Base-by-base conservation (phyloP, 2,797 vertebrate genomes). In the Otus scops region DNA sequence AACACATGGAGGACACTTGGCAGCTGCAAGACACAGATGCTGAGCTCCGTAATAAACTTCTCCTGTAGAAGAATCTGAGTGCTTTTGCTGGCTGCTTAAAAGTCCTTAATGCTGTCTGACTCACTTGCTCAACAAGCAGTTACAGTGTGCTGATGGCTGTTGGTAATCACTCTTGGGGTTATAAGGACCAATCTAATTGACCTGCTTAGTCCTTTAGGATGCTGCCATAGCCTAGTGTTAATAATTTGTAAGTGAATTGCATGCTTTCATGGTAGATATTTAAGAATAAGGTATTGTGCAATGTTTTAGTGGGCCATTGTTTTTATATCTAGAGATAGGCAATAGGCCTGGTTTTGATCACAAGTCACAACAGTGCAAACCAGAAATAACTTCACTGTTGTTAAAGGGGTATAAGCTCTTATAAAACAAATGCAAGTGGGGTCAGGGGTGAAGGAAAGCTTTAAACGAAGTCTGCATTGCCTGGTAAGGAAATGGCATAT, bases 21-120 rank as follows among this genome's bases (percentile, higher is more conserved):
- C 98, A 98, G 98, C 98, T 98, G 98, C 97, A 92, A 97, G 96
- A 95, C 98, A 94, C 98, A 98, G 98, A 98, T 98, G 98, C 98
- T 97, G 96, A 94, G 95, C 96, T 97, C 95, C 47, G 87, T 95
- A 97, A 97, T 97, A 97, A 89, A 91, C 97, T 96, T 94, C 93
- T 94, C 88, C 87, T 74, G 85, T 89, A 73, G 97, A 97, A 91
- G 96, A 97, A 96, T 97, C 91, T 43, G 96, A 97, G 97, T 88
- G 96, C 88, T 96, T 97, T 97, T 97, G 94, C 98, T 97, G 97
- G 97, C 97, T 97, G 96, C 96, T 95, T 92, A 75, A 95, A 97
- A 97, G 98, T 98, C 98, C 98, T 98, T 97, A 73, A 93, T 96
- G 89, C 92, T 85, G 92, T 95, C 89, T 94, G 97, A 97, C 95